Percentiles rank a stretch among this genome's conserved stretches.
Evolutionary conservation across 1,140 invertebrate genomes (phyloP).

Genomic region (Drosophila sechellia): DNA sequence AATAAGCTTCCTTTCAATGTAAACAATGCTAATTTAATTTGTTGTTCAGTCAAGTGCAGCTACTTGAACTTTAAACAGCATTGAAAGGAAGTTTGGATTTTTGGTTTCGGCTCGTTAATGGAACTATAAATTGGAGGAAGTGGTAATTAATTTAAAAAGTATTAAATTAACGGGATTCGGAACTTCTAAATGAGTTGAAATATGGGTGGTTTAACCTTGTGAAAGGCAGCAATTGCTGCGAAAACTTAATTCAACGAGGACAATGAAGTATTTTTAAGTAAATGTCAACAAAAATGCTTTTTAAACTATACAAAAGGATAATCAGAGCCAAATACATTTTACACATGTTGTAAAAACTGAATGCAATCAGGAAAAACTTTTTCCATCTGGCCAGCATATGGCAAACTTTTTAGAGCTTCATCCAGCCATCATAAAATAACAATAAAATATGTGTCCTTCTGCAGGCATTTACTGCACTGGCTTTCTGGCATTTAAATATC

Average conservation of each 20-base stretch:
- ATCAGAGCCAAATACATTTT: background rate
- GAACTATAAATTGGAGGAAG: slow-evolving; percentile 12
- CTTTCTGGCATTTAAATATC: slow-evolving; percentile 46
- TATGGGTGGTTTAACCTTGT: background rate
- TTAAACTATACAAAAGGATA: background rate
- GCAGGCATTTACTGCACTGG: slow-evolving; percentile 45
- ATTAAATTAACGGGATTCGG: background rate
- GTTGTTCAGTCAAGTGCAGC: slow-evolving; percentile 55
- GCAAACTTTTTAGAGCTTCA: slow-evolving; percentile 22
- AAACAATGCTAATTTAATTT: slow-evolving; percentile 71
- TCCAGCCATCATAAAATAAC: slow-evolving; percentile 32
- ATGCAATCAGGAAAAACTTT: slow-evolving; percentile 53
- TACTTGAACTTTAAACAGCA: slow-evolving; percentile 59
- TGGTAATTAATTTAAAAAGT: slow-evolving; percentile 8
- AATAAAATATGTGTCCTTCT: slow-evolving; percentile 45
- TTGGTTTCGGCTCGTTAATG: slow-evolving; percentile 8
- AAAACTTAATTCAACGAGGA: background rate
- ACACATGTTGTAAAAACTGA: slow-evolving; percentile 46
- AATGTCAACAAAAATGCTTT: too few relatives aligned
- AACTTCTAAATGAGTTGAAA: background rate
- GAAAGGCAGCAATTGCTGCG: background rate
- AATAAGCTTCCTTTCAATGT: slow-evolving; percentile 10
- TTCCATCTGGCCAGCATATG: slow-evolving; percentile 40
- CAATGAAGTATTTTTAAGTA: too few relatives aligned
- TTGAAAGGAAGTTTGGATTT: slow-evolving; percentile 15